phyloP scores from a whole-genome alignment of 2,797 vertebrate genomes.

The Falco berigora region DNA sequence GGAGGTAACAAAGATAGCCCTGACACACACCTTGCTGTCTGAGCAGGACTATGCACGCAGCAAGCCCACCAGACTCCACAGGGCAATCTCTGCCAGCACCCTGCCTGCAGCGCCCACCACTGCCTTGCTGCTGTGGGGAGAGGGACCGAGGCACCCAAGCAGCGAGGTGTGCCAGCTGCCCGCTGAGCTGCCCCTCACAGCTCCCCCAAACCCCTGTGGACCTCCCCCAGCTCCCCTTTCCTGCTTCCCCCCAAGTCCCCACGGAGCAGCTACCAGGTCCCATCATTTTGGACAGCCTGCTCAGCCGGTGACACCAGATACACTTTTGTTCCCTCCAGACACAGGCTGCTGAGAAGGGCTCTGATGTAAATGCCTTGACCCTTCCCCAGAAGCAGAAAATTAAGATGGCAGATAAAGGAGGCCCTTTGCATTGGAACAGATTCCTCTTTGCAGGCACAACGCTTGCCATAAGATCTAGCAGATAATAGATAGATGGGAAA shows the following conservation, averaged over 20 bases:
- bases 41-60: not conserved
- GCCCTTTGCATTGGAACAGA: not conserved
- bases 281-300: not conserved
- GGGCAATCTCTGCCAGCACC: not conserved
- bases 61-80: rapidly evolving
- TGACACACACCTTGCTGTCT: not conserved
- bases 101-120: rapidly evolving
- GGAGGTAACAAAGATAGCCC: not conserved
- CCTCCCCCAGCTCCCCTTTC: not conserved
- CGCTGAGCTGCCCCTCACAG: not conserved
- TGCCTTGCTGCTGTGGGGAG: rapidly evolving
- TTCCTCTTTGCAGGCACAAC: not conserved
- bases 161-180: not conserved
- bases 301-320: not conserved
- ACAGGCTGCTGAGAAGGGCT: not conserved
- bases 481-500: not conserved
- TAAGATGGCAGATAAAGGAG: not conserved
- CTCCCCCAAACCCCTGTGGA: not conserved
- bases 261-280: not conserved
- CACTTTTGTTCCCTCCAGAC: not conserved
- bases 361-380: not conserved
- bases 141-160: not conserved
- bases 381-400: not conserved
- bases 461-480: not conserved
- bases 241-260: not conserved